These are phyloP conservation scores for Octopus sinensis DNA, from an alignment of 1,140 invertebrate genomes.

Conservation along the genomic window DNA sequence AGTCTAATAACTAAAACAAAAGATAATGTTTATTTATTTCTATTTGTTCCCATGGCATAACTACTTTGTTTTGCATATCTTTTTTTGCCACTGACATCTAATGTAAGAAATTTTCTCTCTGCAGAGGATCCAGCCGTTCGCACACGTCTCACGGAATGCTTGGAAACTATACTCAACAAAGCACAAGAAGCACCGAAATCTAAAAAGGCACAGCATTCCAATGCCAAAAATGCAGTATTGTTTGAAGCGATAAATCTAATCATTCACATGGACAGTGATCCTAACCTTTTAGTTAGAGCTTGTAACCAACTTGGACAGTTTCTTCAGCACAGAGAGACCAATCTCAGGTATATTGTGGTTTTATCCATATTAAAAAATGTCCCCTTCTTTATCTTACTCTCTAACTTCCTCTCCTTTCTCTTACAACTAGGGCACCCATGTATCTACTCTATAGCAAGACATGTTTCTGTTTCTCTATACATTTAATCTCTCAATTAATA, in stretches of 20 bases:
- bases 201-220: constrained; percentile 99
- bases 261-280: constrained; percentile 98
- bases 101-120: constrained; percentile 19
- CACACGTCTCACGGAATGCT: constrained; percentile 92
- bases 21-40: too few relatives aligned
- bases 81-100: too few relatives aligned
- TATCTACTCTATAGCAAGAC: too few relatives aligned
- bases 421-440: too few relatives aligned
- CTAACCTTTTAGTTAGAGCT: constrained; percentile 92
- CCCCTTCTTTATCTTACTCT: too few relatives aligned
- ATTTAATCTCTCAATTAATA: too few relatives aligned
- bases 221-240: constrained; percentile 98
- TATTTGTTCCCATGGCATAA: too few relatives aligned
- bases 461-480: too few relatives aligned
- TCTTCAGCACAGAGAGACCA: constrained; percentile 96
- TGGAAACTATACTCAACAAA: constrained; percentile 99
- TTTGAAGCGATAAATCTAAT: constrained; percentile 99
- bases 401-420: too few relatives aligned
- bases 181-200: constrained; percentile 99
- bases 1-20: too few relatives aligned
- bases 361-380: too few relatives aligned
- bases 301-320: constrained; percentile 99
- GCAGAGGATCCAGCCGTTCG: constrained; percentile 90
- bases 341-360: constrained; percentile 68
- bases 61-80: too few relatives aligned